Evolutionary conservation across 1,140 invertebrate genomes (phyloP), one percentile per base, ranked within the genome.

Genomic region (Hormaphis cornu): DNA sequence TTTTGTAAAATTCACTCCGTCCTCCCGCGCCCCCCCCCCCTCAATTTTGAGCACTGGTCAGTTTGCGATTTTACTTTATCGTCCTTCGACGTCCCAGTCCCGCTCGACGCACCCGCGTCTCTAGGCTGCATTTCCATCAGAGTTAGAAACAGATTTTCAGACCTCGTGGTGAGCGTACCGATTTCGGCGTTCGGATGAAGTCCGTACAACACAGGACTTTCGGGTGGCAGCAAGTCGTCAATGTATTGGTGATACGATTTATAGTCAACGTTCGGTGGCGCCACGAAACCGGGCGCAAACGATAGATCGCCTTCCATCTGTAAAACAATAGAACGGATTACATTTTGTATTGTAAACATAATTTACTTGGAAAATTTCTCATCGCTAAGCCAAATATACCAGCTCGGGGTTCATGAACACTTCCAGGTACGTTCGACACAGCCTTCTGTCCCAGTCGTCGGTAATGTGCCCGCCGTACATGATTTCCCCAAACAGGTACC

Each of bases 401-500:
- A 95, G 81, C 73, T 92, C 89, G 0, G 89, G 83, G 73, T 89
- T 85, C 82, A 97, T 86, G 77, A 90, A 95, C 74, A 93, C 93
- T 70, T 90, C 83, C 9, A 97, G 81, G 81, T 95, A 97, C 7
- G 90, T 93, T 48, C 84, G 82, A 76, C 93, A 96, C 1, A 96
- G 80, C 20, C 89, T 79, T 69, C 93, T 80, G 79, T 97, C 93
- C 92, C 93, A 96, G 76, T 97, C 93, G 77, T 97, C 94, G 1
- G 93, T 97, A 74, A 96, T 96, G 76, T 96, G 93, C 1, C 94
- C 94, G 12, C 94, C 93, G 75, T 97, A 97, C 93, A 96, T 96
- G 71, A 96, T 96, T 80, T 97, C 93, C 0, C 93, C 94, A 78
- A 96, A 95, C 2, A 96, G 80, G 77, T 96, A 96, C 5, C 93